A percentile compares a stretch with the other conserved stretches of the same genome.
These are phyloP conservation scores for Drosophila longiperda DNA, from an alignment of 2,888 invertebrate genomes.

Conservation along the genomic window DNA sequence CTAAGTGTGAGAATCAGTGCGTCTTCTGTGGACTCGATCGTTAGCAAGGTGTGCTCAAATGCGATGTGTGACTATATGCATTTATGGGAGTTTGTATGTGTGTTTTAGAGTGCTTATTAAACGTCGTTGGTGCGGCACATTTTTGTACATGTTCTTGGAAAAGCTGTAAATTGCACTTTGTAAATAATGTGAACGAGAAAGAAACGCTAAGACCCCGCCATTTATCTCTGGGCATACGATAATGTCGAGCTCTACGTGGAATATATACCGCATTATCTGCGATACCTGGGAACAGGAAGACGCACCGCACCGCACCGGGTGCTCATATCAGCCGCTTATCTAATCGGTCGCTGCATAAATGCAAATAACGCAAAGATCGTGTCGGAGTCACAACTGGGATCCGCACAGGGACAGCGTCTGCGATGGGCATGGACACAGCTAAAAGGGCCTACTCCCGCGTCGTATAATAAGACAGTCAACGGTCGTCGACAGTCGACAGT, in stretches of 20 bases:
- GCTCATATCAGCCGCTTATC: constrained; percentile 71
- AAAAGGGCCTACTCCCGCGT: constrained; percentile 16
- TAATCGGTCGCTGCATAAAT: constrained; percentile 80
- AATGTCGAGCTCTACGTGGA: constrained; percentile 61
- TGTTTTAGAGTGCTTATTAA: constrained; percentile 64
- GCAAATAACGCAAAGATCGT: constrained; percentile 80
- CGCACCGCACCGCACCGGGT: constrained; percentile 46
- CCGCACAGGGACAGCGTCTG: constrained; percentile 21
- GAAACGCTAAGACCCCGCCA: constrained; percentile 66
- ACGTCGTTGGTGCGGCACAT: constrained; percentile 56
- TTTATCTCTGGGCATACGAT: constrained; percentile 70
- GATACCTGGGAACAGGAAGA: constrained; percentile 76
- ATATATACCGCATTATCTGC: constrained; percentile 67
- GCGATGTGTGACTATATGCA: constrained; percentile 14
- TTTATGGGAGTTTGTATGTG: background rate
- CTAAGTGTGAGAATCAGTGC: constrained; percentile 51
- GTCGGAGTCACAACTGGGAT: constrained; percentile 42
- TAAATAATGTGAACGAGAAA: constrained; percentile 61
- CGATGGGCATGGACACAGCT: constrained; percentile 3
- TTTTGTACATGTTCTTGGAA: constrained; percentile 67
- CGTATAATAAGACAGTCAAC: constrained; percentile 59
- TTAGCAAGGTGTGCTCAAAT: constrained; percentile 47
- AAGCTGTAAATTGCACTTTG: constrained; percentile 75
- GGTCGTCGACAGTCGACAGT: constrained; percentile 16
- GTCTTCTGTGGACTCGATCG: constrained; percentile 40